Evolutionary conservation across 2,113 vertebrate species (phyloP).

Genomic region (Chunga burmeisteri): DNA sequence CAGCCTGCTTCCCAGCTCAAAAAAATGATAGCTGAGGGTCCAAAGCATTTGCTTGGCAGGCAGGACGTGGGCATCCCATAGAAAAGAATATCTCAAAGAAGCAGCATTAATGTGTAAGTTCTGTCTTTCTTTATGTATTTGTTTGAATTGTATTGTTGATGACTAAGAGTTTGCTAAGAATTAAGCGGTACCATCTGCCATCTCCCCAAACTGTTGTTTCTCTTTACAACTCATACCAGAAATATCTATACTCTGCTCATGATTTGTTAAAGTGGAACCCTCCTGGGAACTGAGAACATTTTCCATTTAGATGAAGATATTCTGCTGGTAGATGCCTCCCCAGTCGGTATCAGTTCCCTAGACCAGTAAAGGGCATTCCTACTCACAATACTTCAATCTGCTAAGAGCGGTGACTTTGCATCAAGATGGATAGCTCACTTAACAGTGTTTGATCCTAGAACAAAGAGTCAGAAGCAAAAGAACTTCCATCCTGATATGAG

Average conservation of each 20-base stretch:
- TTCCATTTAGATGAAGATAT: neutral
- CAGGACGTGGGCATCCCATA: neutral
- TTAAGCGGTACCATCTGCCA: neutral
- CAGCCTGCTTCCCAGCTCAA: neutral
- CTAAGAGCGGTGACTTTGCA: neutral
- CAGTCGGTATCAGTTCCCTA: neutral
- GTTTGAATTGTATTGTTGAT: neutral
- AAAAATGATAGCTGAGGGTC: neutral
- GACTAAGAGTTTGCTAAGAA: neutral
- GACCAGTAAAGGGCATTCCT: neutral
- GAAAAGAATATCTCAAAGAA: neutral
- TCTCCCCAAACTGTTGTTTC: neutral
- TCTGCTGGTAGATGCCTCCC: neutral
- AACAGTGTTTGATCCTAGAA: neutral
- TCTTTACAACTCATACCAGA: neutral
- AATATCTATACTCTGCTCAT: neutral
- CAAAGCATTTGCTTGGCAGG: neutral
- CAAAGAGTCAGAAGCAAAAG: neutral
- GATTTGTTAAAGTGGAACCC: neutral
- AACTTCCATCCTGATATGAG: neutral
- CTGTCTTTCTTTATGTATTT: neutral
- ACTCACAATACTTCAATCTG: neutral
- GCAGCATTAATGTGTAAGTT: neutral
- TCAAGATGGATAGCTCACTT: neutral
- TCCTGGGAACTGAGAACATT: neutral